A percentile compares a stretch with the other conserved stretches of the same genome.
phyloP scores from a whole-genome alignment of 2,113 vertebrate species.

The Rhodinocichla rosea region DNA sequence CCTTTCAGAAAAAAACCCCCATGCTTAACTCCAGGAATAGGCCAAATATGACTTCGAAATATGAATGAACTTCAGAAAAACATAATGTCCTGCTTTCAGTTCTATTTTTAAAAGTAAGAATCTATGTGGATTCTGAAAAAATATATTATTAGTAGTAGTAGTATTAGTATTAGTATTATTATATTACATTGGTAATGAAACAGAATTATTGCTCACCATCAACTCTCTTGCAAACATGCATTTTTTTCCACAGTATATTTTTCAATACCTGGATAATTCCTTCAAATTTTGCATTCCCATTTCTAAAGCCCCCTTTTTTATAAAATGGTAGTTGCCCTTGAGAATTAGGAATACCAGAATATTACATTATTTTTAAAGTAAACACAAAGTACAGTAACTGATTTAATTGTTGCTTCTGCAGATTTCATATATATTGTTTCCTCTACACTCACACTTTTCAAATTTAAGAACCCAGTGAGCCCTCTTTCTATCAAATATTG shows the following conservation, averaged over 20 bases:
- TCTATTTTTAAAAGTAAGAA: not conserved
- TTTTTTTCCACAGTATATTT: not conserved
- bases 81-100: not conserved
- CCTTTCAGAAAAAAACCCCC: not conserved
- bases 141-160: too few species aligned
- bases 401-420: not conserved
- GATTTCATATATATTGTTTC: not conserved
- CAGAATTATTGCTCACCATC: not conserved
- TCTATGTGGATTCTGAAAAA: not conserved
- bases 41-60: not conserved
- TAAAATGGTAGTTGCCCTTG: not conserved
- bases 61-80: not conserved
- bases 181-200: not conserved
- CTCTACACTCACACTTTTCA: not conserved
- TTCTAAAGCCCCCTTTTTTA: not conserved
- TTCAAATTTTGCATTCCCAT: not conserved
- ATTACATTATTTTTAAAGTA: not conserved
- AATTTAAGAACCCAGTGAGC: not conserved
- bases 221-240: not conserved
- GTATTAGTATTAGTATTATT: not conserved
- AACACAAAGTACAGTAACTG: not conserved
- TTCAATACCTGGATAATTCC: not conserved
- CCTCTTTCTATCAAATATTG: not conserved
- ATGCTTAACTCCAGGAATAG: not conserved
- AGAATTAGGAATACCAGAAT: not conserved